Percentiles rank a stretch among this genome's conserved stretches.
phyloP scores from a whole-genome alignment of 92 coral and sea anemone genomes.

The Epizoanthus fatuus region DNA sequence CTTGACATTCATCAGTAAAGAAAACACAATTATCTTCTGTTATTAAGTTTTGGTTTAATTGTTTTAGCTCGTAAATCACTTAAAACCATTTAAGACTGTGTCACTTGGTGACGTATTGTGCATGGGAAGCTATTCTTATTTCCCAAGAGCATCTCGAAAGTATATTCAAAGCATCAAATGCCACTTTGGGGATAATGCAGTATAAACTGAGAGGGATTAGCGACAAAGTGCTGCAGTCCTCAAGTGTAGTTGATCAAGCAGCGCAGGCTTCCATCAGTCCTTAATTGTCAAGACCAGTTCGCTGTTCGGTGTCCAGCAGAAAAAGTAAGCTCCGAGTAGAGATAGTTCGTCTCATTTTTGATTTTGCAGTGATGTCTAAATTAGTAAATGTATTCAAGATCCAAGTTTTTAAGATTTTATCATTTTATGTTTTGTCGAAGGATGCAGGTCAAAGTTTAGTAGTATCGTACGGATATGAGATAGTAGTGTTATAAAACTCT shows the following conservation, averaged over 20 bases:
- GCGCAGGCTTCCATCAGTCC: background rate
- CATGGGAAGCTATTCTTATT: slow-evolving; percentile 1
- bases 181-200: background rate
- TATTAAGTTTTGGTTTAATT: background rate
- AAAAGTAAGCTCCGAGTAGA: too few relatives aligned
- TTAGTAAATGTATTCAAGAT: too few relatives aligned
- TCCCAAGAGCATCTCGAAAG: slow-evolving; percentile 40
- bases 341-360: too few relatives aligned
- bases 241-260: slow-evolving; percentile 1
- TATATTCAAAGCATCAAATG: slow-evolving; percentile 2
- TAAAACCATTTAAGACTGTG: background rate
- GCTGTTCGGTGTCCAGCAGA: too few relatives aligned
- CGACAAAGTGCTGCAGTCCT: background rate
- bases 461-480: too few relatives aligned
- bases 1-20: background rate
- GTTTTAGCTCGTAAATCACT: slow-evolving; percentile 14
- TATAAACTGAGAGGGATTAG: slow-evolving; percentile 12
- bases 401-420: too few relatives aligned
- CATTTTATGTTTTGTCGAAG: too few relatives aligned
- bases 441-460: too few relatives aligned
- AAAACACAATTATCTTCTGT: background rate
- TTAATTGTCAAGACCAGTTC: background rate
- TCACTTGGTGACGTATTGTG: background rate
- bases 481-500: too few relatives aligned
- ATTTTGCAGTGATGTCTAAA: too few relatives aligned